Percentiles rank a stretch among this genome's conserved stretches.
These are phyloP conservation scores for Gallinago paraguaiae DNA, from an alignment of 2,113 vertebrate genomes.

Conservation along the genomic window DNA sequence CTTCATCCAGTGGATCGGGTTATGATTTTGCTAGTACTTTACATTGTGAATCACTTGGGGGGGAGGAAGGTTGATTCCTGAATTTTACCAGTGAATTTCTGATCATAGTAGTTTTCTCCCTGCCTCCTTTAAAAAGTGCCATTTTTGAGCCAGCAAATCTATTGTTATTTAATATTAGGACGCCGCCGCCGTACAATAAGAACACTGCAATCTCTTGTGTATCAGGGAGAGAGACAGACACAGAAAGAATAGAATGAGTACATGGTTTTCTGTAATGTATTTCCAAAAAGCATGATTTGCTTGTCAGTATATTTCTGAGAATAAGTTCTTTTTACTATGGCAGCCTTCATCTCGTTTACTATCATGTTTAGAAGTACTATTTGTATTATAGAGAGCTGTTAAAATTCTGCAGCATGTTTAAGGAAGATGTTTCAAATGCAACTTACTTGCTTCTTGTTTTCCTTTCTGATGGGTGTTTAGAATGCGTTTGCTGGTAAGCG, in stretches of 20 bases:
- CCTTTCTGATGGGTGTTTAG: neutral
- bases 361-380: neutral
- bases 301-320: slow-evolving; percentile 25
- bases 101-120: neutral
- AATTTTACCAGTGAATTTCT: slow-evolving; percentile 6
- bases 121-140: neutral
- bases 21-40: slow-evolving; percentile 53
- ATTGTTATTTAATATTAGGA: slow-evolving; percentile 21
- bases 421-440: slow-evolving; percentile 6
- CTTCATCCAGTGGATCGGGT: slow-evolving; percentile 23
- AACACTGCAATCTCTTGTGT: slow-evolving; percentile 39
- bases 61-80: neutral
- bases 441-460: neutral
- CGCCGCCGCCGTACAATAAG: neutral
- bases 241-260: slow-evolving; percentile 4
- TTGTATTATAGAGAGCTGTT: slow-evolving; percentile 6
- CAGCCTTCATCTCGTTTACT: neutral
- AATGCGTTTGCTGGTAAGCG: neutral
- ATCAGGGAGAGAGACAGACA: neutral
- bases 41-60: neutral
- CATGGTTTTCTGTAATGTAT: neutral
- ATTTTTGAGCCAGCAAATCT: neutral
- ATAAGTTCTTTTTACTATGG: neutral
- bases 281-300: neutral
- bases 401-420: slow-evolving; percentile 22